A percentile compares a stretch with the other conserved stretches of the same genome.
Conservation (phyloP, 2,113 vertebrate genomes). For the Pristiophorus japonicus region DNA sequence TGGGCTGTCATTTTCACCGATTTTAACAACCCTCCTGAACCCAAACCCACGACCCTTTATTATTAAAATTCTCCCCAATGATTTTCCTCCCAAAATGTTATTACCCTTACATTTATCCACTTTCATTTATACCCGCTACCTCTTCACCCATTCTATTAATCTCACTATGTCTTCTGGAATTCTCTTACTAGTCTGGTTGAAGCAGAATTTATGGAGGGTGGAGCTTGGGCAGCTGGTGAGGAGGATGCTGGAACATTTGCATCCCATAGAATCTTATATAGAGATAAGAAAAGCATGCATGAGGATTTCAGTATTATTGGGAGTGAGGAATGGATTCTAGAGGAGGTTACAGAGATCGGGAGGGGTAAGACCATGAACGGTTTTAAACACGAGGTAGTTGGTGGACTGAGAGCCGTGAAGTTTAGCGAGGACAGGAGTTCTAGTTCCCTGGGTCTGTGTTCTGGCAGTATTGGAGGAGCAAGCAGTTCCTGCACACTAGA, state of each 20-base stretch:
- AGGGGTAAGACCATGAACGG: not conserved
- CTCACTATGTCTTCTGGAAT: not conserved
- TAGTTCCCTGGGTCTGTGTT: not conserved
- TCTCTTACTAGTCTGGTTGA: not conserved
- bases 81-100: not conserved
- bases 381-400: not conserved
- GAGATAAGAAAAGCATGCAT: not conserved
- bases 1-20: too few relatives aligned
- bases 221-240: not conserved
- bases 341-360: not conserved
- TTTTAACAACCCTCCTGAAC: too few relatives aligned
- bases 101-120: not conserved
- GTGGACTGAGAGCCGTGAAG: not conserved
- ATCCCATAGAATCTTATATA: not conserved
- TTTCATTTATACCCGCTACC: not conserved
- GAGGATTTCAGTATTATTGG: not conserved
- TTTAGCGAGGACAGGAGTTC: not conserved
- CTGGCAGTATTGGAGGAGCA: not conserved
- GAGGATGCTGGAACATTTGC: not conserved
- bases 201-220: not conserved
- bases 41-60: too few relatives aligned
- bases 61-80: not conserved
- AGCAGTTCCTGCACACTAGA: not conserved
- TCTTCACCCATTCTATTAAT: not conserved
- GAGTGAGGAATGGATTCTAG: not conserved